Evolutionary conservation across 2,888 invertebrate genomes (phyloP).

Genomic region (Mesorhabditis sp.): DNA sequence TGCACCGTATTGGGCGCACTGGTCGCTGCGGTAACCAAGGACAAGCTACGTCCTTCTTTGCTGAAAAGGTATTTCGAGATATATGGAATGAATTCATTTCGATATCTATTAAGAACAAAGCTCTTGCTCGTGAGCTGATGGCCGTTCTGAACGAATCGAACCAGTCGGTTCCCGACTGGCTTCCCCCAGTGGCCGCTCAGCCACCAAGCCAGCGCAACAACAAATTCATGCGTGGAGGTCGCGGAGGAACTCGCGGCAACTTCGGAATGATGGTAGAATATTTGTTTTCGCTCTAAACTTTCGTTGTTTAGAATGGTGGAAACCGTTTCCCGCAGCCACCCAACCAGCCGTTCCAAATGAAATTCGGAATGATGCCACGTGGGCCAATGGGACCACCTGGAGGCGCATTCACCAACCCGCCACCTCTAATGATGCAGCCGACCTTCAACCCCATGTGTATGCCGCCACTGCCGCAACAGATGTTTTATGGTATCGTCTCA

Average conservation of each 20-base stretch:
- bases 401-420: no score
- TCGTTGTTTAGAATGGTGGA: no score
- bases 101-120: conserved; percentile 26
- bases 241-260: neutral
- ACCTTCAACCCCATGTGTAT: no score
- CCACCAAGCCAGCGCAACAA: conserved; percentile 1
- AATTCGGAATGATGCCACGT: no score
- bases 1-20: conserved; percentile 43
- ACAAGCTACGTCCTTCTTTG: conserved; percentile 41
- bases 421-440: no score
- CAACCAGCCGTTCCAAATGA: no score
- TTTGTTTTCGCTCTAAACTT: no score
- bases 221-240: conserved; percentile 1
- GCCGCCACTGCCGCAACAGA: no score
- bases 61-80: conserved; percentile 25
- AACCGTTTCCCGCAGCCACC: no score
- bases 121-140: conserved; percentile 32
- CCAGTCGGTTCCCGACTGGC: conserved; percentile 40
- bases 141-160: conserved; percentile 27
- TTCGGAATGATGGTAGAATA: no score
- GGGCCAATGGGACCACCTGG: no score
- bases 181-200: conserved; percentile 32
- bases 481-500: no score
- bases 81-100: neutral
- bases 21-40: conserved; percentile 41